These are phyloP conservation scores for Lepilemur septentrionalis DNA, from an alignment of 2,797 vertebrate genomes.

Conservation along the genomic window DNA sequence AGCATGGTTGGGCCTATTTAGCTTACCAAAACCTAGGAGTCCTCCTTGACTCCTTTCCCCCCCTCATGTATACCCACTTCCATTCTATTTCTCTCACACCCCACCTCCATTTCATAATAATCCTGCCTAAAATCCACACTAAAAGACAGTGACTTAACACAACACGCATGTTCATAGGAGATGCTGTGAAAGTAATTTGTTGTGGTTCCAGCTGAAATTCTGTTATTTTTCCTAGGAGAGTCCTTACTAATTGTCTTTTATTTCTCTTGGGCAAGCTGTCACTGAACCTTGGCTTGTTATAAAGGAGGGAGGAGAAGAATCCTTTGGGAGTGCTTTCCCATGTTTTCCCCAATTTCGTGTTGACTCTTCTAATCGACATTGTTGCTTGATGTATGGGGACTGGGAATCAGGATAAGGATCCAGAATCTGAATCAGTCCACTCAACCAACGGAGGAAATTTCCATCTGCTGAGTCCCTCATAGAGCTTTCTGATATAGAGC, in stretches of 20 bases:
- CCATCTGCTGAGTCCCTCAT: too few relatives aligned
- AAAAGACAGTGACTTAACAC: background rate
- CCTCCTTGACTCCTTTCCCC: background rate
- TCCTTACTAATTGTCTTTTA: background rate
- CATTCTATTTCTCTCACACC: background rate
- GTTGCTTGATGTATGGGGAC: background rate
- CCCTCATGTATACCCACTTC: background rate
- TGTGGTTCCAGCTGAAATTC: background rate
- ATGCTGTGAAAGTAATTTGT: background rate
- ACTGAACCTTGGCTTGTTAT: background rate
- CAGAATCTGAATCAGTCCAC: background rate
- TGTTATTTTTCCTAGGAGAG: background rate
- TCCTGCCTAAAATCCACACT: background rate
- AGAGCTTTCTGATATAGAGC: rapidly evolving
- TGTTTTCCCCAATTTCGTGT: background rate
- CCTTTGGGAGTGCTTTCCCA: background rate
- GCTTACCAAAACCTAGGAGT: background rate
- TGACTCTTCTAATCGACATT: background rate
- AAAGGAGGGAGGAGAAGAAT: background rate
- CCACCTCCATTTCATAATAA: background rate
- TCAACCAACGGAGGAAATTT: background rate
- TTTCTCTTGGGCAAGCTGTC: background rate
- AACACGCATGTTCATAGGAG: background rate
- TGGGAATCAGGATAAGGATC: background rate
- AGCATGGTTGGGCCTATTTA: background rate